phyloP scores from a whole-genome alignment of 2,888 invertebrate species.

The Apotomis turbidana region DNA sequence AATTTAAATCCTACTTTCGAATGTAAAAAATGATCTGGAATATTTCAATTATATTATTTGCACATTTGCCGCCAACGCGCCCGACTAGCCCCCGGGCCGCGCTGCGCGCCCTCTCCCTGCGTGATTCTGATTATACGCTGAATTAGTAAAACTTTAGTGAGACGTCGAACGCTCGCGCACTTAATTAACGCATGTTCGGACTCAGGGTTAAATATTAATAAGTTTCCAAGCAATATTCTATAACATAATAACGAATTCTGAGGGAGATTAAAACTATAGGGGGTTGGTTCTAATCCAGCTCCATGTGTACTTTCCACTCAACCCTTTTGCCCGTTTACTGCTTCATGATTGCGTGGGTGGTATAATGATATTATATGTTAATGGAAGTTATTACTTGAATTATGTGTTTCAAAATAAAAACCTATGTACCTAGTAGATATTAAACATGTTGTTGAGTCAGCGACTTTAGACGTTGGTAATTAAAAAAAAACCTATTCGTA shows the following conservation, averaged over 20 bases:
- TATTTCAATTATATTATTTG: no score
- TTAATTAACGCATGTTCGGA: slow-evolving; percentile 5
- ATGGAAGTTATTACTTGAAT: no score
- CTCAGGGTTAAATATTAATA: not conserved
- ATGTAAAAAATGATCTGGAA: no score
- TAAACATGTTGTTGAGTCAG: no score
- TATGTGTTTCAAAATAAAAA: no score
- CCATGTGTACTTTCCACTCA: not conserved
- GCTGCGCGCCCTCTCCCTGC: not conserved
- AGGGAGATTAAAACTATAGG: not conserved
- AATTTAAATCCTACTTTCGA: no score
- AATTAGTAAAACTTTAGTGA: slow-evolving; percentile 13
- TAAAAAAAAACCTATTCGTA: no score
- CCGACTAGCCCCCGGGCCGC: not conserved
- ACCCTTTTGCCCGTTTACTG: not conserved
- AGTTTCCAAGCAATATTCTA: not conserved
- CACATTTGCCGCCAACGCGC: not conserved
- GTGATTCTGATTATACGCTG: slow-evolving; percentile 1
- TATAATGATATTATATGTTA: no score
- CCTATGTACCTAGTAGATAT: no score
- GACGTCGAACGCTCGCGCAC: slow-evolving; percentile 7
- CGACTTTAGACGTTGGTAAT: no score
- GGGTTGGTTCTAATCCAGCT: not conserved
- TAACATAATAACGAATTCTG: not conserved
- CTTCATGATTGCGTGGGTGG: no score